A percentile compares a stretch with the other conserved stretches of the same genome.
phyloP scores from a whole-genome alignment of 2,113 vertebrate genomes.

The human region GRCh38 chr5:127564001-127564500 shows the following conservation, averaged over 20 bases:
- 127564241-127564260: not conserved
- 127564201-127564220: not conserved
- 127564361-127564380: slow-evolving; percentile 65
- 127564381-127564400: not conserved
- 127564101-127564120: not conserved
- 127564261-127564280: not conserved
- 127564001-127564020: not conserved
- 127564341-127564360: not conserved
- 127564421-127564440: not conserved
- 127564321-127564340: not conserved
- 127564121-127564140: not conserved
- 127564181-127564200: not conserved
- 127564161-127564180: not conserved
- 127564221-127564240: not conserved
- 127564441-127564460: not conserved
- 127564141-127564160: not conserved
- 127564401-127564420: rapidly evolving
- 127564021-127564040: not conserved
- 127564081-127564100: not conserved
- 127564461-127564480: not conserved
- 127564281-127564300: too few species aligned
- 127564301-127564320: not conserved
- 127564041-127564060: not conserved
- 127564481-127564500: not conserved
- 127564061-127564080: not conserved